Percentiles rank a stretch among this genome's conserved stretches.
These are phyloP conservation scores for Melanostoma scalare DNA, from an alignment of 2,888 invertebrate genomes.

Conservation along the genomic window DNA sequence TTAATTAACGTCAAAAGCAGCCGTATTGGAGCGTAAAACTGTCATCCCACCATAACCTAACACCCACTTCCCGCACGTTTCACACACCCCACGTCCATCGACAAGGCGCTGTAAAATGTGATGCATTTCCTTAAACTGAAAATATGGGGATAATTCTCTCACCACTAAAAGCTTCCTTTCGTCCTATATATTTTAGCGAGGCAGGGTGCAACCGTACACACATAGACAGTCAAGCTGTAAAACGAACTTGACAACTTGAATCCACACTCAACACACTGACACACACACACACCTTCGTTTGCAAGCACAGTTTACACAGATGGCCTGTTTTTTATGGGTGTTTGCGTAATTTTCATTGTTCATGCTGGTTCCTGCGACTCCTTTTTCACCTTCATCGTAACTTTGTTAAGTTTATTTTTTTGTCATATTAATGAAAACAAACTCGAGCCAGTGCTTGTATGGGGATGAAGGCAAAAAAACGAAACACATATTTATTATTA, in stretches of 20 bases:
- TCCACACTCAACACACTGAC: slow-evolving; percentile 22
- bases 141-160: slow-evolving; percentile 51
- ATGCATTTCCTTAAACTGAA: slow-evolving; percentile 57
- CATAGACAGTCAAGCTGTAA: slow-evolving; percentile 6
- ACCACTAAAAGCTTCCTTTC: slow-evolving; percentile 41
- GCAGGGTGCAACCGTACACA: slow-evolving; percentile 9
- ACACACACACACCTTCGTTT: not conserved
- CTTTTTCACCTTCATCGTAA: slow-evolving; percentile 15
- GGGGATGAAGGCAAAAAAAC: not conserved
- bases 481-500: slow-evolving; percentile 22
- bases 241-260: slow-evolving; percentile 25
- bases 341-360: slow-evolving; percentile 57
- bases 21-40: slow-evolving; percentile 36
- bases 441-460: slow-evolving; percentile 21
- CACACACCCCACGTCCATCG: not conserved
- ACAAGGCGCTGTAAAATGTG: slow-evolving; percentile 36
- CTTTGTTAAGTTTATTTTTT: slow-evolving; percentile 21
- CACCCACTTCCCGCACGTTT: not conserved
- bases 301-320: slow-evolving; percentile 27
- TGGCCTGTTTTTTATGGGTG: slow-evolving; percentile 62
- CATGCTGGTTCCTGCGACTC: not conserved
- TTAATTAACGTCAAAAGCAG: slow-evolving; percentile 50
- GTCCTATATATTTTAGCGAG: not conserved
- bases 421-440: slow-evolving; percentile 31
- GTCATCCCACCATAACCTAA: not conserved